phyloP scores from a whole-genome alignment of 2,888 invertebrate species.

The Drosophila nigritarsus region DNA sequence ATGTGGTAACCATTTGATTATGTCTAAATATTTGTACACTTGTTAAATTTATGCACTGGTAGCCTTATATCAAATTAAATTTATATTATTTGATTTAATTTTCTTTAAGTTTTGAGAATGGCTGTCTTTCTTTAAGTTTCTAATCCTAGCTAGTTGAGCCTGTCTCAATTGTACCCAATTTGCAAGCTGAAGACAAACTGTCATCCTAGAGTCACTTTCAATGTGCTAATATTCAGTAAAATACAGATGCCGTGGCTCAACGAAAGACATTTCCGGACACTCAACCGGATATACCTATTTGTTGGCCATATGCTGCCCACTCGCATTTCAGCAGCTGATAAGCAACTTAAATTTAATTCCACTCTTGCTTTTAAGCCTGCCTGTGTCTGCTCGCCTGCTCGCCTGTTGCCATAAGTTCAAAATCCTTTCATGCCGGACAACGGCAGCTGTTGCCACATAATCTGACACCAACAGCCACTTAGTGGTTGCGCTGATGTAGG shows the following conservation, averaged over 20 bases:
- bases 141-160: neutral
- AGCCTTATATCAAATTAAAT: neutral
- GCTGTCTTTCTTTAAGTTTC: neutral
- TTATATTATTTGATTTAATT: neutral
- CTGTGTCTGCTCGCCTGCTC: conserved; percentile 14
- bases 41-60: neutral
- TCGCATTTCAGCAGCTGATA: conserved; percentile 19
- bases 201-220: neutral
- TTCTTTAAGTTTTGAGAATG: neutral
- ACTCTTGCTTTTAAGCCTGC: conserved; percentile 42
- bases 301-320: conserved; percentile 25
- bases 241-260: conserved; percentile 2
- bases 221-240: conserved; percentile 2
- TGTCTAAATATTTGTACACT: neutral
- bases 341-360: conserved; percentile 50
- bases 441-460: conserved; percentile 69
- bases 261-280: neutral
- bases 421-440: conserved; percentile 60
- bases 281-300: conserved; percentile 3
- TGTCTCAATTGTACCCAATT: neutral
- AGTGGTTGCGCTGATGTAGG: neutral
- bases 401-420: conserved; percentile 42
- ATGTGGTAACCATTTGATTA: neutral
- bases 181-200: neutral
- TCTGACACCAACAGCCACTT: conserved; percentile 25